A percentile compares a stretch with the other conserved stretches of the same genome.
Evolutionary conservation across 2,113 vertebrate species (phyloP).

Genomic region (Pluvialis apricaria): DNA sequence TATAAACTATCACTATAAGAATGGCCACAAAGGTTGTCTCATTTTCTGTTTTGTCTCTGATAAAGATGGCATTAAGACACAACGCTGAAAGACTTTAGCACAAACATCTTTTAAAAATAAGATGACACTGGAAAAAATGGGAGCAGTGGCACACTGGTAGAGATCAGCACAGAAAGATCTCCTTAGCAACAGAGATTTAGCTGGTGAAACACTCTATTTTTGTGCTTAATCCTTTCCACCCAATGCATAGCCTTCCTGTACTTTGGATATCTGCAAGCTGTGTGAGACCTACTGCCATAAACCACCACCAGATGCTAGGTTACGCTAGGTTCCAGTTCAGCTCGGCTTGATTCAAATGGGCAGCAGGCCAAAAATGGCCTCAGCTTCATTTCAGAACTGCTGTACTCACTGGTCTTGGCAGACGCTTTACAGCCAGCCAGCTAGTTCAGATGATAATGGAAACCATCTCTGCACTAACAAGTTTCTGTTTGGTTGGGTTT

Average conservation of each 20-base stretch:
- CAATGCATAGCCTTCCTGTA: neutral
- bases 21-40: neutral
- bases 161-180: neutral
- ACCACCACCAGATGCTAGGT: neutral
- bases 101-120: neutral
- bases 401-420: neutral
- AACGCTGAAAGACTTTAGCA: neutral
- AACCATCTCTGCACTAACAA: neutral
- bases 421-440: neutral
- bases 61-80: neutral
- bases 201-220: neutral
- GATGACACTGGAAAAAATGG: neutral
- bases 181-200: neutral
- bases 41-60: neutral
- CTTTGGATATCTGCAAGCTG: neutral
- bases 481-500: neutral
- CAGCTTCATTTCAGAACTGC: neutral
- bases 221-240: neutral
- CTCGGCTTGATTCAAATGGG: neutral
- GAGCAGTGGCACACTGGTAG: neutral
- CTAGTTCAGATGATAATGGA: neutral
- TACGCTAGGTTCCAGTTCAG: neutral
- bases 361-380: neutral
- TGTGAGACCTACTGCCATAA: neutral
- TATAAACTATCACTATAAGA: neutral